phyloP scores from a whole-genome alignment of 1,140 invertebrate genomes.

The Euura lappo region DNA sequence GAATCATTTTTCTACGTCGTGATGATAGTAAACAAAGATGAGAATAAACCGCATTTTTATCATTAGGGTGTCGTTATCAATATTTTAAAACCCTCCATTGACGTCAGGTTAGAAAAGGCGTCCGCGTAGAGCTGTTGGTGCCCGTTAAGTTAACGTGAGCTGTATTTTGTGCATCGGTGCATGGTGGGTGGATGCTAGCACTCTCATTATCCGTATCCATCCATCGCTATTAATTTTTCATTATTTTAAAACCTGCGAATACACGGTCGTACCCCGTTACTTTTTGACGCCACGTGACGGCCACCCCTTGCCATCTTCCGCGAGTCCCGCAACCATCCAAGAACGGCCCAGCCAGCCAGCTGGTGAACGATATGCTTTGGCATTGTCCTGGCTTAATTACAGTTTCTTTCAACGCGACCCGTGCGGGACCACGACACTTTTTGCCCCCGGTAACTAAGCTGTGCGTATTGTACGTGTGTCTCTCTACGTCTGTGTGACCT shows the following conservation, averaged over 20 bases:
- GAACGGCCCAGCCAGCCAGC: constrained; percentile 2
- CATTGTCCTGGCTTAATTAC: constrained; percentile 17
- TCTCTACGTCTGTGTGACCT: not conserved
- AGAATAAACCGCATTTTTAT: too few species aligned
- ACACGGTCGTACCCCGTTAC: not conserved
- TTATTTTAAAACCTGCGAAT: constrained; percentile 27
- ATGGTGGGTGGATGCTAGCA: constrained; percentile 32
- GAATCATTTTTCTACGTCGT: not conserved
- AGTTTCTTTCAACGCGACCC: constrained; percentile 16
- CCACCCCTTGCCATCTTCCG: not conserved
- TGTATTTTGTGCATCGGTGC: not conserved
- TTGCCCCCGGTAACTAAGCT: constrained; percentile 30
- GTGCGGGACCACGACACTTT: constrained; percentile 16
- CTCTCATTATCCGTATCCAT: constrained; percentile 46
- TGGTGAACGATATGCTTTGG: constrained; percentile 11
- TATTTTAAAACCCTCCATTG: constrained; percentile 61
- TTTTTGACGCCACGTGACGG: constrained; percentile 6
- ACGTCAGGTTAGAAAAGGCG: constrained; percentile 47
- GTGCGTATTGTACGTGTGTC: constrained; percentile 5
- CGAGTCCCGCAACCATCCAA: not conserved
- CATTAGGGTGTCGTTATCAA: constrained; percentile 49
- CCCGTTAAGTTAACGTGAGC: not conserved
- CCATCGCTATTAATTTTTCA: constrained; percentile 52
- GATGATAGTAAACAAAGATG: constrained; percentile 17
- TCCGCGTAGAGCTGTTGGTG: not conserved